phyloP scores from a whole-genome alignment of 2,113 vertebrate species.

The Percina caprodes region DNA sequence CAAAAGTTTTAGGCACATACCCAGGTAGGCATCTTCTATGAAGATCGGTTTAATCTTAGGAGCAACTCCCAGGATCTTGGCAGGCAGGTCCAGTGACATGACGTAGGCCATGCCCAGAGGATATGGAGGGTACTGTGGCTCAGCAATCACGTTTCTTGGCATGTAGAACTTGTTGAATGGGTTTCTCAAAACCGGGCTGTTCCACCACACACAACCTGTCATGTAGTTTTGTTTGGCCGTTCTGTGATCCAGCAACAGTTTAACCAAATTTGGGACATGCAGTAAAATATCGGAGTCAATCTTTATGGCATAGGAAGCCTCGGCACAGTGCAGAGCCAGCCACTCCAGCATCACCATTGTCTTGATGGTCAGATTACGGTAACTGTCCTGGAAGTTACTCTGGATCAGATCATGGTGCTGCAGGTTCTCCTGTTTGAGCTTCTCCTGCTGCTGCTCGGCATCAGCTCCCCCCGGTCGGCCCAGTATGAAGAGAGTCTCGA shows the following conservation, averaged over 20 bases:
- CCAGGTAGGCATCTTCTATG: slow-evolving; percentile 88
- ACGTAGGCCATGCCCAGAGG: slow-evolving; percentile 94
- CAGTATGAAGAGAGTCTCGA: slow-evolving; percentile 76
- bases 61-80: slow-evolving; percentile 88
- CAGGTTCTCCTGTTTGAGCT: slow-evolving; percentile 71
- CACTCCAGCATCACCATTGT: slow-evolving; percentile 86
- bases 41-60: slow-evolving; percentile 88
- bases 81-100: slow-evolving; percentile 91
- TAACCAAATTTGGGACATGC: slow-evolving; percentile 88
- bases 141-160: slow-evolving; percentile 86
- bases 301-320: slow-evolving; percentile 86
- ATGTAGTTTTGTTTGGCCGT: slow-evolving; percentile 87
- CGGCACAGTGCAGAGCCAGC: slow-evolving; percentile 75
- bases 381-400: slow-evolving; percentile 79
- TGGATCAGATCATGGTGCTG: slow-evolving; percentile 83
- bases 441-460: slow-evolving; percentile 1
- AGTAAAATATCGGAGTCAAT: slow-evolving; percentile 92
- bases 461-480: slow-evolving; percentile 58
- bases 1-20: slow-evolving; percentile 77
- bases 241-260: slow-evolving; percentile 86
- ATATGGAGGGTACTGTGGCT: slow-evolving; percentile 91
- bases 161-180: slow-evolving; percentile 91
- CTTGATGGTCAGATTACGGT: slow-evolving; percentile 85
- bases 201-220: slow-evolving; percentile 92
- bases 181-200: slow-evolving; percentile 89